Evolutionary conservation across 2,797 vertebrate species (phyloP).

Genomic region (Lutjanus campechanus): DNA sequence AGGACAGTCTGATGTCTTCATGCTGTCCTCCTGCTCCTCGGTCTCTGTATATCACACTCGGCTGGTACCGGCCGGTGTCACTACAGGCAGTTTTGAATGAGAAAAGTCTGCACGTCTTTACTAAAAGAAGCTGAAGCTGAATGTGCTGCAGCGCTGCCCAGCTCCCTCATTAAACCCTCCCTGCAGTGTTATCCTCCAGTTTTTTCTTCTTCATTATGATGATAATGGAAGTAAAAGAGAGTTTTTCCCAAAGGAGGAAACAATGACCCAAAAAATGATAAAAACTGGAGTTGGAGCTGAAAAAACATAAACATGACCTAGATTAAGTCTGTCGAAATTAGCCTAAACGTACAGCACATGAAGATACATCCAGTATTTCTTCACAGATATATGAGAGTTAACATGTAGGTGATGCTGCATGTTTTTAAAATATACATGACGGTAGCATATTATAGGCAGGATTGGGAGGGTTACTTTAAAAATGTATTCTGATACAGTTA

Average conservation of each 20-base stretch:
- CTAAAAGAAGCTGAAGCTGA: conserved; percentile 7
- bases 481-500: too few species aligned
- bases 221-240: conserved; percentile 27
- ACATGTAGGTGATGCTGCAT: not conserved
- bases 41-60: conserved; percentile 26
- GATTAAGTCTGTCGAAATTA: conserved; percentile 8
- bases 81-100: conserved; percentile 20
- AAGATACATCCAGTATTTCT: not conserved
- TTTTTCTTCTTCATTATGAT: conserved; percentile 5
- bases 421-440: not conserved
- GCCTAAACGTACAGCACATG: not conserved
- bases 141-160: not conserved
- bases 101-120: conserved; percentile 20
- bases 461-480: too few species aligned
- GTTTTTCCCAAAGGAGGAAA: conserved; percentile 9
- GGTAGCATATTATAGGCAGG: too few species aligned
- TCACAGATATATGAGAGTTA: not conserved
- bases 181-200: not conserved
- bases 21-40: conserved; percentile 15
- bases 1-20: conserved; percentile 27
- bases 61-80: conserved; percentile 33
- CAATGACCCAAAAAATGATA: conserved; percentile 16
- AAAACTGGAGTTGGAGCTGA: not conserved
- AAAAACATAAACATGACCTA: not conserved
- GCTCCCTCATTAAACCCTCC: conserved; percentile 17